These are phyloP conservation scores for Aurelia aurita DNA, from an alignment of 30 jellyfish, hydroid and myxozoan species.

Conservation along the genomic window DNA sequence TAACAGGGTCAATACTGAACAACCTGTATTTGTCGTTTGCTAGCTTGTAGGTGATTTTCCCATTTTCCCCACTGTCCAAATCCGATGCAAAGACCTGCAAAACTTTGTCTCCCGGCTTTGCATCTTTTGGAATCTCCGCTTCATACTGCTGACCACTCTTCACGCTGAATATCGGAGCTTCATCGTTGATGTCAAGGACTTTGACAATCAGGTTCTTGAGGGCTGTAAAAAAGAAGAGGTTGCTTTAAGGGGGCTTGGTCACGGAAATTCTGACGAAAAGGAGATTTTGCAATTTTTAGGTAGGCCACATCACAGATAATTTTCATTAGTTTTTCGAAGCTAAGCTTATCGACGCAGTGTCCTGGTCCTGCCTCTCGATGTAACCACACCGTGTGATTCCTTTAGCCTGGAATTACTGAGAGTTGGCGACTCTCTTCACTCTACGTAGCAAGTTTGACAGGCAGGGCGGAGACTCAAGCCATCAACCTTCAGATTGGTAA, in stretches of 20 bases:
- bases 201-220: slow-evolving; percentile 78
- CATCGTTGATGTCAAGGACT: slow-evolving; percentile 88
- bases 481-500: not conserved
- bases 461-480: slow-evolving; percentile 2
- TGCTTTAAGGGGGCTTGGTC: no score
- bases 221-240: slow-evolving; percentile 52
- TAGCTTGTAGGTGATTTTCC: slow-evolving; percentile 71
- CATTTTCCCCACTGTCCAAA: slow-evolving; percentile 90
- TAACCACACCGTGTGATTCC: no score
- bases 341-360: no score
- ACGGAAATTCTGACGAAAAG: no score
- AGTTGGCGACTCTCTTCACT: no score
- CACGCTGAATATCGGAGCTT: slow-evolving; percentile 89
- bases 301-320: no score
- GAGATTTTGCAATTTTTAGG: no score
- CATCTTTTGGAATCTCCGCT: slow-evolving; percentile 75
- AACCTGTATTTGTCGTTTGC: slow-evolving; percentile 47
- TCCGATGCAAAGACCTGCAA: slow-evolving; percentile 89
- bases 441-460: no score
- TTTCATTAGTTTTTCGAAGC: no score
- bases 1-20: slow-evolving; percentile 69
- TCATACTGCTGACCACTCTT: slow-evolving; percentile 71
- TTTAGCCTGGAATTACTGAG: no score
- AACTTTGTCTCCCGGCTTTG: slow-evolving; percentile 66
- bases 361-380: no score